Evolutionary conservation across 2,888 invertebrate genomes (phyloP), one percentile per base, ranked within the genome.

Genomic region (Salpingus planirostris): DNA sequence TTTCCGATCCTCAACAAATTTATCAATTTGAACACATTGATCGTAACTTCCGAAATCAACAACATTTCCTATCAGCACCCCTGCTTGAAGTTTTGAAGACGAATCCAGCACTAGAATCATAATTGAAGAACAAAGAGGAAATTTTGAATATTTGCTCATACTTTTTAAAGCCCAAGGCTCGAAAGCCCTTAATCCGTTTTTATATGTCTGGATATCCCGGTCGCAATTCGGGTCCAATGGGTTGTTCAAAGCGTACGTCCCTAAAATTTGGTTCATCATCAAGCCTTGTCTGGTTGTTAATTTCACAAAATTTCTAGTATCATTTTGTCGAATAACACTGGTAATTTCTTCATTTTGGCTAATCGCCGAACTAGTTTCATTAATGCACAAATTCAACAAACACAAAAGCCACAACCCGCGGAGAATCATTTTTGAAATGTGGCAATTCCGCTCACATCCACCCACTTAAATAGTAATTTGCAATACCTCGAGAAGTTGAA

Each of bases 31-130:
- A 3, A 60, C 37, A 42, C 70, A 71, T 50, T 70, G 64, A 36
- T 64, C 61, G 49, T 59, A 70, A 38, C 64, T 59, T 3, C 70
- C 70, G 11, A 65, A 47, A 36, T 68, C 64, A 15, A 60, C 55
- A 5, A 62, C 36, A 42, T 70, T 67, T 1, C 69, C 70, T 15
- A 47, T 42, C 3, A 69, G 43, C n/a, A 70, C 44, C 6, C 69
- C 69, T 8, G 64, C 54, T 24, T 66, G 67, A 2, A 68, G 37
- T 49, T 69, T 70, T 2, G 68, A 66, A 3, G 66, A 65, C 2
- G 70, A 55, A 45, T 70, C 70, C 21, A 68, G 46, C 68, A 70
- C 69, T 71, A 46, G 21, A 57, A n/a, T n/a, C n/a, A n/a, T n/a
- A n/a, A n/a, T n/a, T n/a, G n/a, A n/a, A n/a, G n/a, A n/a, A n/a